phyloP scores from a whole-genome alignment of 1,140 invertebrate genomes.

The Proales similis region DNA sequence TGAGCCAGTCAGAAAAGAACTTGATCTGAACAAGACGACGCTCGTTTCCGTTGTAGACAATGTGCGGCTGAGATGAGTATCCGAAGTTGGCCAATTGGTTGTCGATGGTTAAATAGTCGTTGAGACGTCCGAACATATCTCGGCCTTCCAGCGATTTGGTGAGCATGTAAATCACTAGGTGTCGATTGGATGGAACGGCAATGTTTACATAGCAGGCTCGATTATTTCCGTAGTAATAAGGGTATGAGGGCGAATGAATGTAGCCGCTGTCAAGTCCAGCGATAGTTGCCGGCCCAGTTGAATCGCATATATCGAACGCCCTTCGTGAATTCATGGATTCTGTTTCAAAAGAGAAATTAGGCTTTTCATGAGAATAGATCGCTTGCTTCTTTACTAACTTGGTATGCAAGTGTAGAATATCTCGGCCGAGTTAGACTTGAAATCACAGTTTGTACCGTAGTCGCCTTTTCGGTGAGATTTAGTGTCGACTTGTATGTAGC shows the following conservation, averaged over 20 bases:
- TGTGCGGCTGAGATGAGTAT: constrained; percentile 5
- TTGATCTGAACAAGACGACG: not conserved
- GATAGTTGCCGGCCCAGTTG: constrained; percentile 1
- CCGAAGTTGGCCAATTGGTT: constrained; percentile 11
- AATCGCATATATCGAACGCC: constrained; percentile 27
- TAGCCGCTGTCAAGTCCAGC: constrained; percentile 1
- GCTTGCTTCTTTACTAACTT: constrained; percentile 15
- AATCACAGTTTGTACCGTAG: constrained; percentile 25
- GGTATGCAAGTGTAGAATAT: constrained; percentile 29
- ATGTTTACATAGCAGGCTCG: constrained; percentile 19
- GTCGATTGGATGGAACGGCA: constrained; percentile 2
- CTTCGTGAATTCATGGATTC: not conserved
- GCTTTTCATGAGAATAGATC: not conserved
- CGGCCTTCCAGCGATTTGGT: constrained; percentile 14
- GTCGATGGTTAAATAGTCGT: constrained; percentile 29
- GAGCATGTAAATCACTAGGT: constrained; percentile 17
- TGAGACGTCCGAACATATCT: constrained; percentile 9
- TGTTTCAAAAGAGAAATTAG: constrained; percentile 25
- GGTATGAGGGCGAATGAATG: constrained; percentile 35
- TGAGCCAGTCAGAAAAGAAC: constrained; percentile 25
- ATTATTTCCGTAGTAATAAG: constrained; percentile 27
- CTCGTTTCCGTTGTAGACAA: constrained; percentile 29
- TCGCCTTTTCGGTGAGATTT: constrained; percentile 4
- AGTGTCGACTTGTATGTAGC: constrained; percentile 9
- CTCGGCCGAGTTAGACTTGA: constrained; percentile 12